These are phyloP conservation scores for Lasioglossum albipes DNA, from an alignment of 1,140 invertebrate genomes.

Conservation along the genomic window DNA sequence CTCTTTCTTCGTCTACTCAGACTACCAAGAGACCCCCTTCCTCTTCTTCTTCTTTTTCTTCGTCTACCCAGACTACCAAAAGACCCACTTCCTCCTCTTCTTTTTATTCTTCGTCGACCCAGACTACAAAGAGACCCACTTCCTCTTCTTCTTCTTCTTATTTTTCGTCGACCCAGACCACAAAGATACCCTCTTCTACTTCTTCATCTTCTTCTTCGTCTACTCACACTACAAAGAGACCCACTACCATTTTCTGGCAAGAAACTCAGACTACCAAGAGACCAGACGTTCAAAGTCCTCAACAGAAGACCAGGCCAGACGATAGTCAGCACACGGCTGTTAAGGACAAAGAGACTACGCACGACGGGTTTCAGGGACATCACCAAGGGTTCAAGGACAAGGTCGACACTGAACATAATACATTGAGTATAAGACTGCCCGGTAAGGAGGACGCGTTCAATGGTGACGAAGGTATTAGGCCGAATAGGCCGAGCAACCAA, in stretches of 20 bases:
- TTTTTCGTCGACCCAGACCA: neutral
- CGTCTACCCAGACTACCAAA: too few species aligned
- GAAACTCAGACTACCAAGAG: too few species aligned
- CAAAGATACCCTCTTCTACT: neutral
- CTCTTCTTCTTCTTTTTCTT: too few species aligned
- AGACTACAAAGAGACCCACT: too few species aligned
- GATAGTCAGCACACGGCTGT: slow-evolving; percentile 43
- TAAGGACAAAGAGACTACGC: slow-evolving; percentile 42
- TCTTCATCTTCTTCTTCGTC: neutral
- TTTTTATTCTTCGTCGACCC: too few species aligned
- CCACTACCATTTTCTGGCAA: neutral
- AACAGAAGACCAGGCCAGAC: slow-evolving; percentile 67
- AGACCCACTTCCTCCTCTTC: too few species aligned
- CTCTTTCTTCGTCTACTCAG: too few species aligned
- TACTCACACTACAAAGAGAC: slow-evolving; percentile 55
- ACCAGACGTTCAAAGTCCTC: slow-evolving; percentile 22
- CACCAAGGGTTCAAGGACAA: slow-evolving; percentile 73
- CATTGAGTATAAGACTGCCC: slow-evolving; percentile 68
- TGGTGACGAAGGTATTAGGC: slow-evolving; percentile 62
- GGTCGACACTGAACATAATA: slow-evolving; percentile 67
- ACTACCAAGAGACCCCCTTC: too few species aligned
- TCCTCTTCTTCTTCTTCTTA: too few species aligned
- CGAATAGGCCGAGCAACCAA: slow-evolving; percentile 66
- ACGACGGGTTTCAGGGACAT: slow-evolving; percentile 1
- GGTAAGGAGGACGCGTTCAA: slow-evolving; percentile 70